Evolutionary conservation across 2,888 invertebrate species (phyloP), one percentile per base, ranked within the genome.

Genomic region (Ectobius pallidus): DNA sequence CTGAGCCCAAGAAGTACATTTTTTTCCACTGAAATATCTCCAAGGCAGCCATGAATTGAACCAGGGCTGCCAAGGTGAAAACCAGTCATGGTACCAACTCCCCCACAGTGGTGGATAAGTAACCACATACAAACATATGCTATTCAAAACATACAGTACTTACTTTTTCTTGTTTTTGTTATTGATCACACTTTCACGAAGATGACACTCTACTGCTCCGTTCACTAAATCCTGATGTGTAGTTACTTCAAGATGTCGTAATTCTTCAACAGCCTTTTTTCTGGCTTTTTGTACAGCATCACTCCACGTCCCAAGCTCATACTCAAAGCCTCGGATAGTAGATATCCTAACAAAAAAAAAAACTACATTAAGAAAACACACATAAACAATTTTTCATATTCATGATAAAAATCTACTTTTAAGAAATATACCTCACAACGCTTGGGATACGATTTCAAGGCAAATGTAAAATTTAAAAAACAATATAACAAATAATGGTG

Each of bases 181-280:
- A 22, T 65, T 49, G 20, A 65, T 22, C 16, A 52, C 58, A 34
- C 44, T 62, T 22, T 42, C 46, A n/a, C 46, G 44, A 14, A 73
- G 49, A 80, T 90, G 90, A 77, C 90, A 90, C 71, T 84, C 82
- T 27, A 86, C 85, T 1, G 88, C 88, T 65, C 80, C 77, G 69
- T 84, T 79, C 25, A 89, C 84, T 25, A 87, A 78, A 6, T 80
- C 76, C 61, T 73, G 76, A 0, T 81, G 78, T 6, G 82, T 81
- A 0, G 77, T 76, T 2, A 75, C 75, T 55, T 79, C 42, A 70
- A 67, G 63, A 20, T 20, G 62, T 7, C 63, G 27, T 34, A 73
- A 44, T 16, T 67, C 58, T 7, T 61, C 25, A 16, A 73, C 27
- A 58, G 55, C 44, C 70, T 83, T 78, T 70, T 79, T 80, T 73